Conservation (phyloP, 2,797 vertebrate genomes). For the Mallotus villosus region DNA sequence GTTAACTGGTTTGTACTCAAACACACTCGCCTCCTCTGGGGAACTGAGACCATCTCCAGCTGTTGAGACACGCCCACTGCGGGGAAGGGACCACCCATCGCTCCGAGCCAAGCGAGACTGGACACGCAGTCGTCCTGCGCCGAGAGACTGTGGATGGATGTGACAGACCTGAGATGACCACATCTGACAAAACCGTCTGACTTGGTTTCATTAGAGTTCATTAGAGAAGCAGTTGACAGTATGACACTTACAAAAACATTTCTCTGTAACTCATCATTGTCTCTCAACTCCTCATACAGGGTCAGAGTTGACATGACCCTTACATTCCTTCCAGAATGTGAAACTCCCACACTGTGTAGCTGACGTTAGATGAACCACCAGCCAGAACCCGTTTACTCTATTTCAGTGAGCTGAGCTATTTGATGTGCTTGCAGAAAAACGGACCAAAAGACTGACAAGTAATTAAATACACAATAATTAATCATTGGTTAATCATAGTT, state of each 20-base stretch:
- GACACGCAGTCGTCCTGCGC: constrained; percentile 29
- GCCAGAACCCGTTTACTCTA: constrained; percentile 4
- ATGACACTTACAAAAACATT: constrained; percentile 25
- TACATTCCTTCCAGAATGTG: constrained; percentile 48
- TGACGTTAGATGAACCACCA: constrained; percentile 31
- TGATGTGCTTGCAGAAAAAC: constrained; percentile 3
- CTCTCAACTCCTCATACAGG: constrained; percentile 38
- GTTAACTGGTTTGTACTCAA: constrained; percentile 31
- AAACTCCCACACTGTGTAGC: constrained; percentile 37
- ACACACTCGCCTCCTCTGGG: constrained; percentile 19
- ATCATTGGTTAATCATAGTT: not conserved
- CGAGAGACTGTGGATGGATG: constrained; percentile 42
- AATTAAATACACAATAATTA: not conserved
- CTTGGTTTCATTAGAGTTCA: constrained; percentile 39
- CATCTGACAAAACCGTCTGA: constrained; percentile 11
- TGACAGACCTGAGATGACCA: constrained; percentile 44
- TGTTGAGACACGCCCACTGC: constrained; percentile 3
- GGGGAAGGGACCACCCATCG: constrained; percentile 1
- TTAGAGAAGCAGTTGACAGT: constrained; percentile 43
- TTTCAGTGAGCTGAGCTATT: constrained; percentile 13
- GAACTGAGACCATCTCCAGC: constrained; percentile 27
- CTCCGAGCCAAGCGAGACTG: constrained; percentile 25
- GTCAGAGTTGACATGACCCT: constrained; percentile 61
- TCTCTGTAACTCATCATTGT: constrained; percentile 48
- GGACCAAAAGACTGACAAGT: not conserved